Conservation (phyloP, 2,888 invertebrate species). For the Cryptops parisi region DNA sequence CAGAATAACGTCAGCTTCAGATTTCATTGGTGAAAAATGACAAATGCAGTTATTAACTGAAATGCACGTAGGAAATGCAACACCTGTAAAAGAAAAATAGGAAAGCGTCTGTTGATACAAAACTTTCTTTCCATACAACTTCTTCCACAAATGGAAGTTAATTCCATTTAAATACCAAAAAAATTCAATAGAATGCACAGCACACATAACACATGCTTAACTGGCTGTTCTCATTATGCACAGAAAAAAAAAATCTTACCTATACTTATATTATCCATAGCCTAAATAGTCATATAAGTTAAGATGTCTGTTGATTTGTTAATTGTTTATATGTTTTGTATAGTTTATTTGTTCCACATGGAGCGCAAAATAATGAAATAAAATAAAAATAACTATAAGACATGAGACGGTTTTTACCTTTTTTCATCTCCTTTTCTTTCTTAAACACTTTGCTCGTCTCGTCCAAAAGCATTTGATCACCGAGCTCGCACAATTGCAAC, state of each 20-base stretch:
- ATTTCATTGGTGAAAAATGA: slow-evolving; percentile 91
- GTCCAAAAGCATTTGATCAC: slow-evolving; percentile 71
- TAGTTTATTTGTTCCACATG: too few relatives aligned
- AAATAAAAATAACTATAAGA: too few relatives aligned
- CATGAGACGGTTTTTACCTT: slow-evolving; percentile 51
- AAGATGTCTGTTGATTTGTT: too few relatives aligned
- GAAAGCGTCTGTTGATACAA: slow-evolving; percentile 4
- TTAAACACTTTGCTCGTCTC: slow-evolving; percentile 95
- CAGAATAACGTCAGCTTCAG: slow-evolving; percentile 71
- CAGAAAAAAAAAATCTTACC: too few relatives aligned
- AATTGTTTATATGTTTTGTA: too few relatives aligned
- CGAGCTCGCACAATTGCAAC: slow-evolving; percentile 78
- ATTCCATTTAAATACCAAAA: slow-evolving; percentile 1
- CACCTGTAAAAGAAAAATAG: slow-evolving; percentile 36
- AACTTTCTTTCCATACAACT: background rate
- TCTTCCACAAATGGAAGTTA: too few relatives aligned
- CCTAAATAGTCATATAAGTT: too few relatives aligned
- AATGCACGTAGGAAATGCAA: slow-evolving; percentile 97
- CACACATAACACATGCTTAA: too few relatives aligned
- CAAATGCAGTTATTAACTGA: slow-evolving; percentile 99
- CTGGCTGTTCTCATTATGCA: too few relatives aligned
- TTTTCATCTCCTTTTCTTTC: slow-evolving; percentile 95
- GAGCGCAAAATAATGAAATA: too few relatives aligned
- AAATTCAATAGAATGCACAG: too few relatives aligned
- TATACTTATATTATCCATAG: too few relatives aligned